These are phyloP conservation scores for Pollimyrus isidori DNA, from an alignment of 2,113 vertebrate species.

Conservation along the genomic window DNA sequence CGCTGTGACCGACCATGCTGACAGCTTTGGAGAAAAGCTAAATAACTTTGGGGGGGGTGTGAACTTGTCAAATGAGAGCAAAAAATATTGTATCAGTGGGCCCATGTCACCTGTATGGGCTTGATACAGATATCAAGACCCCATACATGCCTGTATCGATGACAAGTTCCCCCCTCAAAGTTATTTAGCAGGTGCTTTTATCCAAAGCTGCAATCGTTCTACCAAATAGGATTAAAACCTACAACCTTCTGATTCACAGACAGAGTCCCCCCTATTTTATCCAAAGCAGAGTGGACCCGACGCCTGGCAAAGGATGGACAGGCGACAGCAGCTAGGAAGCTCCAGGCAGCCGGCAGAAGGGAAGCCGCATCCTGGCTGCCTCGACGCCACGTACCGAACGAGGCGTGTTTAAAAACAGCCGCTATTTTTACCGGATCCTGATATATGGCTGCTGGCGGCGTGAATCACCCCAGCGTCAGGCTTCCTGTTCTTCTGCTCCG, in stretches of 20 bases:
- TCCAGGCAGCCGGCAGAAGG: neutral
- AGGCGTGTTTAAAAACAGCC: slow-evolving; percentile 28
- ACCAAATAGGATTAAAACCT: neutral
- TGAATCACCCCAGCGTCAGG: slow-evolving; percentile 43
- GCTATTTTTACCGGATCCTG: slow-evolving; percentile 57
- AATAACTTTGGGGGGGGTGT: too few relatives aligned
- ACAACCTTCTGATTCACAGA: neutral
- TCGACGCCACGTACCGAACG: neutral
- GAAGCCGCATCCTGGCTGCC: neutral
- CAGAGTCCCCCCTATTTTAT: neutral
- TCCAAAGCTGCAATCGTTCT: neutral
- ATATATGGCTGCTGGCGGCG: slow-evolving; percentile 45
- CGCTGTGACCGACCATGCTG: neutral
- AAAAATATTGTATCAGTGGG: neutral
- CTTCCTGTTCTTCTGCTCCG: slow-evolving; percentile 11
- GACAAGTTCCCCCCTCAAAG: neutral
- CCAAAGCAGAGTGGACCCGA: neutral
- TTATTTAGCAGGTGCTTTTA: neutral
- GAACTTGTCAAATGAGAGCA: too few relatives aligned
- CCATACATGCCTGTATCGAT: neutral
- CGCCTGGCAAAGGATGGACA: neutral
- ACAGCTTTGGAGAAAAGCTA: too few relatives aligned
- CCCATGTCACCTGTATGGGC: neutral
- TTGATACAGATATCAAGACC: neutral
- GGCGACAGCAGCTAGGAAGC: neutral